Evolutionary conservation across 2,113 vertebrate species (phyloP).

Genomic region (Nicator chloris): DNA sequence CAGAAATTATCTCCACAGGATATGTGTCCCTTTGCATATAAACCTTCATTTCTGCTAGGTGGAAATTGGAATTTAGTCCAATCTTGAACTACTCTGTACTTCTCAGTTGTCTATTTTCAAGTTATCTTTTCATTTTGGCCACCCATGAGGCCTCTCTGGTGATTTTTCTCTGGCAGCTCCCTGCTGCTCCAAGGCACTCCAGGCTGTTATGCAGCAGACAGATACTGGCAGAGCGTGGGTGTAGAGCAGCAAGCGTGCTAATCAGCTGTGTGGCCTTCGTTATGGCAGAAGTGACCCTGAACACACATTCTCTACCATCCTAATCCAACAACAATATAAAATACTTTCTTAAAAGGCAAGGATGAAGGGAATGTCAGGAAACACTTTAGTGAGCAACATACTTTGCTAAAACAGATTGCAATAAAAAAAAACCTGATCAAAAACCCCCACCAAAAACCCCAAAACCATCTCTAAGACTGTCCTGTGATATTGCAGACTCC

Average conservation of each 20-base stretch:
- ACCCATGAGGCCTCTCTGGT: background rate
- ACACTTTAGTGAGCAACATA: background rate
- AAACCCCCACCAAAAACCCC: background rate
- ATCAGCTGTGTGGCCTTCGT: background rate
- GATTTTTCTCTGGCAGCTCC: background rate
- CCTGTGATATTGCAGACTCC: background rate
- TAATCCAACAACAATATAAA: background rate
- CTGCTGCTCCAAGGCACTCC: background rate
- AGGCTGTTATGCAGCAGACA: conserved; percentile 9
- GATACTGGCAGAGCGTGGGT: background rate
- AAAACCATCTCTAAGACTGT: background rate
- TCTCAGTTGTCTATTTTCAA: background rate
- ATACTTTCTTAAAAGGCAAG: background rate
- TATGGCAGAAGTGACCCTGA: background rate
- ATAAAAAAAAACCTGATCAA: background rate
- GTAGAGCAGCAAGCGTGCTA: background rate
- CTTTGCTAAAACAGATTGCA: background rate
- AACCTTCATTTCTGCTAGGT: background rate
- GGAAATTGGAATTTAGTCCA: background rate
- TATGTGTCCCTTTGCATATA: background rate
- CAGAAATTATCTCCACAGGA: background rate
- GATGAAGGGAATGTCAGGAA: background rate
- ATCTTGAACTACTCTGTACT: background rate
- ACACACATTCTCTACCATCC: background rate
- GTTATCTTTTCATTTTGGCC: background rate